Conservation (phyloP, 2,797 vertebrate species). For the Picus viridis region DNA sequence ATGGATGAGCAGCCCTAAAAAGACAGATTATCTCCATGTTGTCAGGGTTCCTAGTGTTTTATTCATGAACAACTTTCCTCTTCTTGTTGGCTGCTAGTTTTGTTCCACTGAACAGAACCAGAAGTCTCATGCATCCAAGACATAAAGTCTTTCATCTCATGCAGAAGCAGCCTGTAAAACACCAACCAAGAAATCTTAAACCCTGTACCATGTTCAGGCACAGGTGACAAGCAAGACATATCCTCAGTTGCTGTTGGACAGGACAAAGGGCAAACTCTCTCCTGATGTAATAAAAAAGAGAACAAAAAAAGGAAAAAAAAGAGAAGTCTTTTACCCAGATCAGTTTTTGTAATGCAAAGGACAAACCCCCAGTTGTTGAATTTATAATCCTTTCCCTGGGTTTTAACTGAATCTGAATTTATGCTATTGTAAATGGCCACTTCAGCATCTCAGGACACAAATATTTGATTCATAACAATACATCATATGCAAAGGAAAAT, state of each 20-base stretch:
- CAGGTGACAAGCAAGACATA: not conserved
- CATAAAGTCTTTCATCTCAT: not conserved
- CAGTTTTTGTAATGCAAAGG: not conserved
- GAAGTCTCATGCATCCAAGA: not conserved
- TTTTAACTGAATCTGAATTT: slow-evolving; percentile 13
- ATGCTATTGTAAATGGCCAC: not conserved
- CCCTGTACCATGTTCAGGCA: not conserved
- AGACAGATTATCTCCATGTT: not conserved
- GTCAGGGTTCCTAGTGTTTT: not conserved
- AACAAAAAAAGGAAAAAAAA: not conserved
- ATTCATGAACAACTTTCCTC: not conserved
- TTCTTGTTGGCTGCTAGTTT: not conserved
- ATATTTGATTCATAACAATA: not conserved
- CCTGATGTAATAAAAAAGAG: not conserved
- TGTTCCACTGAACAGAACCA: not conserved
- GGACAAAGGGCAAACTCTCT: not conserved
- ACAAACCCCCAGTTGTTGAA: not conserved
- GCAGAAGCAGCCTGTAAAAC: not conserved
- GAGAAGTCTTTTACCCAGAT: not conserved
- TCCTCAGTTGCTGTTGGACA: not conserved
- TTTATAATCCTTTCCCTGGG: not conserved
- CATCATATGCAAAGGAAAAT: not conserved
- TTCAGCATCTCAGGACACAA: not conserved
- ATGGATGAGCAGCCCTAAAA: not conserved
- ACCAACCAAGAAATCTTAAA: not conserved